phyloP scores from a whole-genome alignment of 2,888 invertebrate genomes.

The Tridacna gigas region DNA sequence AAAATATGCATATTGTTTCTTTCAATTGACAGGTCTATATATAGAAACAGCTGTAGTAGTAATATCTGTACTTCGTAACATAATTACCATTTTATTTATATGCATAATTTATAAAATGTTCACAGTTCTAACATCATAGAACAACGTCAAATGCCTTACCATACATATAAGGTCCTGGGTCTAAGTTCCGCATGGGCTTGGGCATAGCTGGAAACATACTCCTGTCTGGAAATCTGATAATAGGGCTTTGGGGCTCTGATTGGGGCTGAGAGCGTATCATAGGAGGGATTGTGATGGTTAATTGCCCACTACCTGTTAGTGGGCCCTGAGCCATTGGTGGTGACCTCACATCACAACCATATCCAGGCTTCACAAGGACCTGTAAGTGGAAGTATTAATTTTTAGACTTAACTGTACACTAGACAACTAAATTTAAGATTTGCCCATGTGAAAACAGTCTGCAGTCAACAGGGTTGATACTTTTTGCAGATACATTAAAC shows the following conservation, averaged over 20 bases:
- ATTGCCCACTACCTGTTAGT: neutral
- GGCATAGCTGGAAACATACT: conserved; percentile 15
- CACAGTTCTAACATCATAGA: no score
- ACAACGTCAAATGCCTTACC: neutral
- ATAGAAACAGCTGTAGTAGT: no score
- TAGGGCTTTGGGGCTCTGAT: conserved; percentile 20
- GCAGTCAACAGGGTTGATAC: no score
- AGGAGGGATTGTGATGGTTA: conserved; percentile 6
- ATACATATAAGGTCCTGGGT: conserved; percentile 20
- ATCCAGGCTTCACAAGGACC: conserved; percentile 83
- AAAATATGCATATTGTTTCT: no score
- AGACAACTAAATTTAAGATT: no score
- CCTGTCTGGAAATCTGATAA: neutral
- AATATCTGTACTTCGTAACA: no score
- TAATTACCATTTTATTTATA: no score
- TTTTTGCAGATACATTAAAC: no score
- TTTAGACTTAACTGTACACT: no score
- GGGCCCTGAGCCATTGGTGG: neutral
- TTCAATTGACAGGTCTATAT: no score
- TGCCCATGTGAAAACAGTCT: no score
- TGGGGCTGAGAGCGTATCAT: conserved; percentile 11
- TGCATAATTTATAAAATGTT: no score
- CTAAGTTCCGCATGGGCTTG: conserved; percentile 10
- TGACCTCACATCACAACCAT: conserved; percentile 82
- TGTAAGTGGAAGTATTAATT: conserved; percentile 38